Evolutionary conservation across 2,888 invertebrate genomes (phyloP), one percentile per base, ranked within the genome.

Genomic region (Frankliniella intonsa): DNA sequence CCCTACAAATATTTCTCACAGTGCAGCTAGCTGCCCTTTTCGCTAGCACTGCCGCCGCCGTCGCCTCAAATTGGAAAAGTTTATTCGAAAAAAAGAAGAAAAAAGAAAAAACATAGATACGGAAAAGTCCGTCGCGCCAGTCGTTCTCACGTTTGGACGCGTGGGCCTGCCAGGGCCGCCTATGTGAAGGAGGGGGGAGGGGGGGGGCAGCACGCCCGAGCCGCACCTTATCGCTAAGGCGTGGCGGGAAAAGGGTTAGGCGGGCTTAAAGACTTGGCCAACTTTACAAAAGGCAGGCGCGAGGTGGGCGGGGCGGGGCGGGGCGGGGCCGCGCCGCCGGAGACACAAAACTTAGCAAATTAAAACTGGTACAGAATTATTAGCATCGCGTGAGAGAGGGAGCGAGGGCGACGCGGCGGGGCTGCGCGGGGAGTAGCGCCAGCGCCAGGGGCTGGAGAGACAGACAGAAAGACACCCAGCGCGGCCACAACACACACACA

Each of bases 31-130:
- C 62, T 62, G 62, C 62, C 62, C 19, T n/a, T 14, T 7, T n/a
- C 14, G 62, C 62, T 14, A 8, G 7, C 62, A n/a, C 62, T 3
- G 62, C 55, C 55, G 55, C 55, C 62, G 62, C 62, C 14, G 62
- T 14, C 62, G 17, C 69, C 69, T 76, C 69, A 76, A 76, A 76
- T 76, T 76, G 69, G 69, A 76, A 76, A 76, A 76, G 69, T 76
- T 76, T 25, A 22, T 69, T 25, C 25, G 25, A 25, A 76, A 76
- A 76, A 76, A 76, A 25, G 9, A n/a, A 62, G 17, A n/a, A 62
- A 55, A 55, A 62, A 17, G 62, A 76, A 76, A 55, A 55, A 5
- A 38, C 3, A 2, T 2, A 38, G 38, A 38, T 3, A 38, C 38
- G 38, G 5, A 38, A 38, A 38, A 38, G 38, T 38, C 38, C 38